Conservation (phyloP, 92 coral and sea anemone species). For the Epizoanthus ramosus region DNA sequence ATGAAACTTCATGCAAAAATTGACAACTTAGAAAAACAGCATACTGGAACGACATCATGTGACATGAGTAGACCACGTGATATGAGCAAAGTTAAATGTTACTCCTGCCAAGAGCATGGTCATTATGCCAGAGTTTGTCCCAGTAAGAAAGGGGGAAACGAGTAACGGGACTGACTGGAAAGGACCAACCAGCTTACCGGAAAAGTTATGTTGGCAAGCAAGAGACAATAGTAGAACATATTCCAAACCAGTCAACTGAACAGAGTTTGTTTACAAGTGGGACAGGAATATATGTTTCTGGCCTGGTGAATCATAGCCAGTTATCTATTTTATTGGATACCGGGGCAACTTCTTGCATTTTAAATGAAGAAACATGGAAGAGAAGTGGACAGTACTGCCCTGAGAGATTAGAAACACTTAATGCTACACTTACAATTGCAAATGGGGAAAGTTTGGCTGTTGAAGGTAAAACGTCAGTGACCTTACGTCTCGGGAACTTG, state of each 20-base stretch:
- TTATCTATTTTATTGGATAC: slow-evolving; percentile 43
- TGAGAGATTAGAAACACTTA: slow-evolving; percentile 27
- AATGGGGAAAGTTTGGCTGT: slow-evolving; percentile 26
- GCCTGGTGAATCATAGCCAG: slow-evolving; percentile 39
- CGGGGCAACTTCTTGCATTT: slow-evolving; percentile 40
- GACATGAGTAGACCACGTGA: not conserved
- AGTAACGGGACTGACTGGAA: slow-evolving; percentile 39
- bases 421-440: slow-evolving; percentile 27
- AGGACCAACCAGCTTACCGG: slow-evolving; percentile 42
- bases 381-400: slow-evolving; percentile 32
- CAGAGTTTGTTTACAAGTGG: slow-evolving; percentile 16
- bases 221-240: not conserved
- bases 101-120: slow-evolving; percentile 14
- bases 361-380: slow-evolving; percentile 48
- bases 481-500: slow-evolving; percentile 43
- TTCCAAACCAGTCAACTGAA: too few species aligned
- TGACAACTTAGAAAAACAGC: too few species aligned
- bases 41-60: too few species aligned
- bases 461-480: slow-evolving; percentile 25
- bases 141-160: slow-evolving; percentile 11
- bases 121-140: slow-evolving; percentile 40
- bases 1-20: too few species aligned
- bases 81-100: not conserved
- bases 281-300: slow-evolving; percentile 41
- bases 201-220: not conserved